Percentiles rank a stretch among this genome's conserved stretches.
phyloP scores from a whole-genome alignment of 2,888 invertebrate species.

The Drosophila ustulata region DNA sequence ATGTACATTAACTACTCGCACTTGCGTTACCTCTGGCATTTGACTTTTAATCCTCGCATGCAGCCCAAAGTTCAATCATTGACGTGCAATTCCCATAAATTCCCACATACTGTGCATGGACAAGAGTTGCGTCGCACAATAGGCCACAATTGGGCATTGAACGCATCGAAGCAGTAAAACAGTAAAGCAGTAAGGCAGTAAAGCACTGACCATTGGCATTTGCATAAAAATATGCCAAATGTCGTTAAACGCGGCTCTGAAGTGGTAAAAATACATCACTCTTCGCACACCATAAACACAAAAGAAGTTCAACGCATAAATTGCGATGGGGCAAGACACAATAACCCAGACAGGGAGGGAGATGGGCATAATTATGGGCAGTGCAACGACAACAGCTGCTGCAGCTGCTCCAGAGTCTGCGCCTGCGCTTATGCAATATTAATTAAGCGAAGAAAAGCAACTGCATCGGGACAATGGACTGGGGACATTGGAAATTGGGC shows the following conservation, averaged over 20 bases:
- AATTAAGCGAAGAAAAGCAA: constrained; percentile 63
- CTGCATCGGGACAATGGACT: constrained; percentile 18
- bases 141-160: constrained; percentile 40
- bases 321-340: constrained; percentile 30
- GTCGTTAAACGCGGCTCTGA: constrained; percentile 13
- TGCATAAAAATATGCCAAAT: constrained; percentile 53
- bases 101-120: constrained; percentile 17
- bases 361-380: constrained; percentile 60
- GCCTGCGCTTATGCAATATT: constrained; percentile 75
- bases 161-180: background rate
- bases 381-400: constrained; percentile 54
- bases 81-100: constrained; percentile 17
- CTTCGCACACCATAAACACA: constrained; percentile 54
- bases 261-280: constrained; percentile 53
- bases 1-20: background rate
- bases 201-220: constrained; percentile 23
- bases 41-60: background rate
- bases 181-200: background rate
- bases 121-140: constrained; percentile 32
- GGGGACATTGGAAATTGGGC: constrained; percentile 19
- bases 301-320: constrained; percentile 42
- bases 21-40: background rate
- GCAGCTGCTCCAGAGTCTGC: constrained; percentile 27
- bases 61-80: background rate
- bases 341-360: constrained; percentile 1